Evolutionary conservation across 2,888 invertebrate species (phyloP).

Genomic region (Palloptera scutellata): DNA sequence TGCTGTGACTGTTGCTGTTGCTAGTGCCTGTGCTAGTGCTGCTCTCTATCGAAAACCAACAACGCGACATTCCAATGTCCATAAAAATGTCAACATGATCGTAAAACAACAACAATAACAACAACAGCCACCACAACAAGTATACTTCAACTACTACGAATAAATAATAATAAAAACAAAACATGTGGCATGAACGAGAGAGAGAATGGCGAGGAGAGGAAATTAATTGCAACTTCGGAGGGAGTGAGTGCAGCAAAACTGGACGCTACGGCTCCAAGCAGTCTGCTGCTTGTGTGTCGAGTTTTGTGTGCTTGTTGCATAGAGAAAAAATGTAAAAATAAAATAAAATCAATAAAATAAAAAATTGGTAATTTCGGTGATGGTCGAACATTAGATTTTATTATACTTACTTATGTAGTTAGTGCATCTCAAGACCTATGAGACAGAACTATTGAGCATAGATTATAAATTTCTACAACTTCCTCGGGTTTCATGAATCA

Average conservation of each 20-base stretch:
- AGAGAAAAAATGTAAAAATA: too few species aligned
- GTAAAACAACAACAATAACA: conserved; percentile 36
- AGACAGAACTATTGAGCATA: too few species aligned
- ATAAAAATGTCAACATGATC: conserved; percentile 59
- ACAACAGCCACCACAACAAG: conserved; percentile 30
- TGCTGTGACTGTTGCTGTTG: background rate
- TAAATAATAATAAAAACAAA: background rate
- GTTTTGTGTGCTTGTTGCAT: too few species aligned
- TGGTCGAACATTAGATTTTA: too few species aligned
- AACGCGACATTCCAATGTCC: conserved; percentile 53
- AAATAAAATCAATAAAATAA: too few species aligned
- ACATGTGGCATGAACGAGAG: background rate
- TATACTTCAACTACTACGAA: background rate
- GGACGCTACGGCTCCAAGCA: conserved; percentile 51
- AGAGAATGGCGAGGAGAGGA: conserved; percentile 25
- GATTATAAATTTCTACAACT: too few species aligned
- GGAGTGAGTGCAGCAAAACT: conserved; percentile 39
- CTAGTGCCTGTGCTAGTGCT: conserved; percentile 2
- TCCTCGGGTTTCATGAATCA: too few species aligned
- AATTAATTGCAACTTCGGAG: conserved; percentile 26
- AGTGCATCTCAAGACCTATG: too few species aligned
- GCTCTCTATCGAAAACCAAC: background rate
- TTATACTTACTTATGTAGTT: too few species aligned
- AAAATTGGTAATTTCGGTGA: too few species aligned
- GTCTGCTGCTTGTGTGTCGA: conserved; percentile 9